phyloP scores from a whole-genome alignment of 2,888 invertebrate genomes.

The Machimus atricapillus region DNA sequence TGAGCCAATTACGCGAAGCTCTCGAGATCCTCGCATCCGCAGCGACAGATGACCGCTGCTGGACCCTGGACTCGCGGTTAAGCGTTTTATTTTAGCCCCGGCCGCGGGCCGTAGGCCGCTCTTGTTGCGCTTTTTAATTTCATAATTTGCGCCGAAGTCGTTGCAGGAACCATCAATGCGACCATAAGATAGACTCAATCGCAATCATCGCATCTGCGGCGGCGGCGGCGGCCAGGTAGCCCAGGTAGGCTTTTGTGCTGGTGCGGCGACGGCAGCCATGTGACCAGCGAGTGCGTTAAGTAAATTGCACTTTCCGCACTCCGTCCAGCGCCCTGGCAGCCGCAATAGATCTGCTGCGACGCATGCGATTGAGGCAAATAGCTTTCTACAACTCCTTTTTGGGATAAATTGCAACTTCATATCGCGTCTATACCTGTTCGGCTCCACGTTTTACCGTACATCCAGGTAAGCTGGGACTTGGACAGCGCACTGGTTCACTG shows the following conservation, averaged over 20 bases:
- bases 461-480: constrained; percentile 12
- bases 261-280: background rate
- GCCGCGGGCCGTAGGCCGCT: background rate
- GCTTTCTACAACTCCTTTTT: constrained; percentile 55
- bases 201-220: background rate
- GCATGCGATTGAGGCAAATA: constrained; percentile 51
- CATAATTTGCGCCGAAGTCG: constrained; percentile 36
- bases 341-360: constrained; percentile 20
- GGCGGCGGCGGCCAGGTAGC: background rate
- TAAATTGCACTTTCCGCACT: constrained; percentile 33
- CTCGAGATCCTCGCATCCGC: background rate
- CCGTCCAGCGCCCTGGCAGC: background rate
- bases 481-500: constrained; percentile 12
- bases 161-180: constrained; percentile 17
- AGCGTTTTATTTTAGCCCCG: constrained; percentile 12
- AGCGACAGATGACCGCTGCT: constrained; percentile 24
- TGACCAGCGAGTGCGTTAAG: constrained; percentile 11
- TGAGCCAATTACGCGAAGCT: constrained; percentile 27
- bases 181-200: background rate
- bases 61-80: constrained; percentile 1
- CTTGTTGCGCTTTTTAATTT: constrained; percentile 31
- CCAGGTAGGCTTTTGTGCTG: background rate
- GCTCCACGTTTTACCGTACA: constrained; percentile 40
- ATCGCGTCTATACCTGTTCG: constrained; percentile 24
- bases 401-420: constrained; percentile 52